These are phyloP conservation scores for Rhagoletis zephyria DNA, from an alignment of 1,140 invertebrate genomes.

Conservation along the genomic window DNA sequence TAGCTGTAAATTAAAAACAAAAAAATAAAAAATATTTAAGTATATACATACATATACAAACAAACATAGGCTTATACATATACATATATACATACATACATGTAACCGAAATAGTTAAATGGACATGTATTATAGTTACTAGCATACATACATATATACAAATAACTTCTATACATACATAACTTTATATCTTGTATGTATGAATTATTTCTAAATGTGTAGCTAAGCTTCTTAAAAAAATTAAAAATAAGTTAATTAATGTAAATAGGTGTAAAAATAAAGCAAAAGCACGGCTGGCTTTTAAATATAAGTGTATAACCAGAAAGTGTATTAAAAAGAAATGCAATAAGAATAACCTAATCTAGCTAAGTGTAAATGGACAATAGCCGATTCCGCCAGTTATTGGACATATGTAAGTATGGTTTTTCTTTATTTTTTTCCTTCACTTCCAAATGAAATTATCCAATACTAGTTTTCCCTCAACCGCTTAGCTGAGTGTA, in stretches of 20 bases:
- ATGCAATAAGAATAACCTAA: too few relatives aligned
- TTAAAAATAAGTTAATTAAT: background rate
- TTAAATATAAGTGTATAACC: background rate
- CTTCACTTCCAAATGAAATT: too few relatives aligned
- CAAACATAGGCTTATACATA: background rate
- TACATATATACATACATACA: background rate
- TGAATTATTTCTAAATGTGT: constrained; percentile 35
- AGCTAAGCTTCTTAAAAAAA: constrained; percentile 31
- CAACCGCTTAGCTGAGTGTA: too few relatives aligned
- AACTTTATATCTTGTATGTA: constrained; percentile 47
- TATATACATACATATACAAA: background rate
- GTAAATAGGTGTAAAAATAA: background rate
- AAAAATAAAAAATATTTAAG: background rate
- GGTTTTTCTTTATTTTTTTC: too few relatives aligned
- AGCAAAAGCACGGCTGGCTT: background rate
- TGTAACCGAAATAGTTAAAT: background rate
- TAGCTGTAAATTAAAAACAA: background rate
- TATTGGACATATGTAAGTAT: too few relatives aligned
- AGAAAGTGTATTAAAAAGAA: too few relatives aligned
- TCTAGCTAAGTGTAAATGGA: background rate
- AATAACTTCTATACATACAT: background rate
- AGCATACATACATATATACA: constrained; percentile 1
- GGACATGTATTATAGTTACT: background rate
- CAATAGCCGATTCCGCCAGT: background rate
- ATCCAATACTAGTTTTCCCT: too few relatives aligned